Evolutionary conservation across 2,797 vertebrate genomes (phyloP).

Genomic region (Crypturellus tataupa): DNA sequence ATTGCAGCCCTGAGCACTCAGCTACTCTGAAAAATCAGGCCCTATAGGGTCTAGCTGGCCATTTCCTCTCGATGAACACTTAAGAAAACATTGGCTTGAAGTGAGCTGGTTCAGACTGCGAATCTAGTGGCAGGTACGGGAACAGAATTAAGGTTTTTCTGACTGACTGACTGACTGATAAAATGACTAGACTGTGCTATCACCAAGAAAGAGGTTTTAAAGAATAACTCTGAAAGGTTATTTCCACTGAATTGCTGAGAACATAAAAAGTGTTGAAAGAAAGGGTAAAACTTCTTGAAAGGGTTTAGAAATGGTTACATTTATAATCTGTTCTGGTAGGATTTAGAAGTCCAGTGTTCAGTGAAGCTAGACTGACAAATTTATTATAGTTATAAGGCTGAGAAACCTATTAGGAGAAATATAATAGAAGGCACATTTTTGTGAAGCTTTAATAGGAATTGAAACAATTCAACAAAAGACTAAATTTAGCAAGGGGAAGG

Average conservation of each 20-base stretch:
- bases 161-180: conserved; percentile 44
- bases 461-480: conserved; percentile 74
- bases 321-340: conserved; percentile 71
- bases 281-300: conserved; percentile 70
- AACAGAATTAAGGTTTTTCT: conserved; percentile 10
- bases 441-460: conserved; percentile 60
- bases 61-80: conserved; percentile 26
- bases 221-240: conserved; percentile 69
- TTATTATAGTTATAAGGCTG: conserved; percentile 74
- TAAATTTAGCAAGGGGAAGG: conserved; percentile 56
- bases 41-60: neutral
- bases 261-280: conserved; percentile 69
- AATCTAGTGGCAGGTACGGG: conserved; percentile 4
- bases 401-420: conserved; percentile 68
- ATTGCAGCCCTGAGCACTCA: neutral
- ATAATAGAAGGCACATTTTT: conserved; percentile 68
- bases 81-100: conserved; percentile 34
- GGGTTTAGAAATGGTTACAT: conserved; percentile 67
- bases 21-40: conserved; percentile 20
- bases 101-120: neutral
- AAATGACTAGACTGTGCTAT: conserved; percentile 29
- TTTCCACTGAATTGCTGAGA: conserved; percentile 71
- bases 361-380: conserved; percentile 71
- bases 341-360: conserved; percentile 69
- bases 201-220: conserved; percentile 55